These are phyloP conservation scores for Phyllostomus discolor DNA, from an alignment of 2,113 vertebrate genomes.

Conservation along the genomic window DNA sequence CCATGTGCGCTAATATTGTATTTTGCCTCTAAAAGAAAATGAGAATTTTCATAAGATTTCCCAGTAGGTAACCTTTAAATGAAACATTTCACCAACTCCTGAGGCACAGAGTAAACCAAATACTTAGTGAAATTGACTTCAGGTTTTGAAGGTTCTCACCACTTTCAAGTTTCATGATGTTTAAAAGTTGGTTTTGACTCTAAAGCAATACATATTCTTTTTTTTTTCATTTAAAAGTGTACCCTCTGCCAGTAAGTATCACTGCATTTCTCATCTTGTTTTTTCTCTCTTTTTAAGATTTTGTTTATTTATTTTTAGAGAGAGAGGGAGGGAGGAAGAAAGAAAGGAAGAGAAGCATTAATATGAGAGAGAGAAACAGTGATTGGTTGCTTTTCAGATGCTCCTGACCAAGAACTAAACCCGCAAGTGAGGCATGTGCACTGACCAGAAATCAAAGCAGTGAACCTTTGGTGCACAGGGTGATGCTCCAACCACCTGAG, in stretches of 20 bases:
- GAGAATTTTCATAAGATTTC: not conserved
- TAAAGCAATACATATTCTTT: not conserved
- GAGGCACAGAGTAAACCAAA: not conserved
- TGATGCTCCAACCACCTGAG: too few species aligned
- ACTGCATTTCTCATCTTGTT: not conserved
- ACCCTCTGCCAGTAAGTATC: not conserved
- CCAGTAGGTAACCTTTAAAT: not conserved
- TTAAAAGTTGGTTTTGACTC: not conserved
- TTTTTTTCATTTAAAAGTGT: not conserved
- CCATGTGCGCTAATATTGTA: not conserved
- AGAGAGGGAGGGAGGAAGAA: too few species aligned
- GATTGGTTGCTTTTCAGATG: too few species aligned
- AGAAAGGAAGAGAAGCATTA: too few species aligned
- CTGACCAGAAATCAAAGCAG: too few species aligned
- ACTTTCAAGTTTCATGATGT: not conserved
- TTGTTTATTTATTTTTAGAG: too few species aligned
- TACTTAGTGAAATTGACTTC: not conserved
- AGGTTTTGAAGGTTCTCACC: not conserved
- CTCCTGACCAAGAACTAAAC: too few species aligned
- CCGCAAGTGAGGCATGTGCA: too few species aligned
- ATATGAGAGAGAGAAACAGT: too few species aligned
- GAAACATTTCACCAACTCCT: slow-evolving; percentile 12
- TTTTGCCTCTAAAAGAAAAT: slow-evolving; percentile 33
- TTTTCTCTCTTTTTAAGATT: not conserved
- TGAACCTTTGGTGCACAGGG: too few species aligned